Base-by-base conservation (phyloP, 2,888 invertebrate species). In the Himalopsyche kuldschensis region DNA sequence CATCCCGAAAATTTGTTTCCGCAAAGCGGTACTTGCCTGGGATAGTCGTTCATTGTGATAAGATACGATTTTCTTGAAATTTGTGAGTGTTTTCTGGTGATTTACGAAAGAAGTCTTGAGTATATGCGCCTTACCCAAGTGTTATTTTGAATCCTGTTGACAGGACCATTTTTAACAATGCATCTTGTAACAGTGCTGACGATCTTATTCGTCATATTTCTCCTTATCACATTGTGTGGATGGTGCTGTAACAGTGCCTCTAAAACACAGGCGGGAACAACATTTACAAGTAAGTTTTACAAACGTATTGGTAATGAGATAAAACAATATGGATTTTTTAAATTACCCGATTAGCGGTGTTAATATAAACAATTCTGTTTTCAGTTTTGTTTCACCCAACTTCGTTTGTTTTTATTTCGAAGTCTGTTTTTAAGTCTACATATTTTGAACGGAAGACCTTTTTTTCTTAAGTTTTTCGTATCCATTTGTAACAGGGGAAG, bases 201-300 rank as follows among this genome's bases (percentile, higher is more conserved):
- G 10, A 79, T 79, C 3, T 10, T 48, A 48, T 46, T 35, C 24
- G 20, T 79, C 3, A 46, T 83, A 17, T 80, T 80, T 63, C 30
- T 83, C 27, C 27, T 83, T 17, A 63, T 83, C 55, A 63, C 78
- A 27, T 31, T 80, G 15, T 83, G 83, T 35, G 80, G 80, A 27
- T 80, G 83, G 83, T 83, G 83, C 41, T 83, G 80, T 35, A 80
- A 47, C 69, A 83, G 30, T 69, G 69, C 27, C 11, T 27, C 69
- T 15, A 69, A 78, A 75, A 24, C n/a, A 41, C 80, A 77, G 27
- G 63, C 31, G 76, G 77, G 78, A 75, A 27, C 80, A 2, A 75
- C 78, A 11, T 77, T 80, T 41, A 30, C 76, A 20, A 76, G 83
- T 83, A 69, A 83, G 83, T 83, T 27, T 1, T 41, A 41, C 15